Evolutionary conservation across 1,140 invertebrate species (phyloP).

Genomic region (Aphis gossypii): DNA sequence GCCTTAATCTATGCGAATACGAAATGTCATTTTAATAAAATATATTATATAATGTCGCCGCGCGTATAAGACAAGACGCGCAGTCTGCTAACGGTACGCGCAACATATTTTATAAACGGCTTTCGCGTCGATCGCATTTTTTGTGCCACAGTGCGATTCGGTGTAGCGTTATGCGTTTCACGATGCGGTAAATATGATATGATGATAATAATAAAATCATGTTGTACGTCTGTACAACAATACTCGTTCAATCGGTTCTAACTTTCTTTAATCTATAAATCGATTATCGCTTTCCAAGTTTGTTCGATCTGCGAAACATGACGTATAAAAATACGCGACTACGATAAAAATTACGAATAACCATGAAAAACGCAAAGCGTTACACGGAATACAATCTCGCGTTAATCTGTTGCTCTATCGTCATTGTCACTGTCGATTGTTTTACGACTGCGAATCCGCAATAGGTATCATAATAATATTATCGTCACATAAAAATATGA

Average conservation of each 20-base stretch:
- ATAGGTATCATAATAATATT: background rate
- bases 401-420: background rate
- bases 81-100: background rate
- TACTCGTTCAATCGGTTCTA: background rate
- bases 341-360: background rate
- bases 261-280: background rate
- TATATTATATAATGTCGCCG: background rate
- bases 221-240: background rate
- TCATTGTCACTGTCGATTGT: background rate
- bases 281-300: background rate
- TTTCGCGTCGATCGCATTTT: background rate
- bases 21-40: background rate
- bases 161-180: background rate
- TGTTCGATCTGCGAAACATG: background rate
- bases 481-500: background rate
- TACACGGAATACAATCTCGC: background rate
- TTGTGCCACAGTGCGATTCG: background rate
- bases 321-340: background rate
- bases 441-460: background rate
- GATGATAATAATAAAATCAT: background rate
- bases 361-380: background rate
- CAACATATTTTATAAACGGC: background rate
- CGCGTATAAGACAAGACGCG: background rate
- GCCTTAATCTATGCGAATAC: background rate
- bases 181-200: slow-evolving; percentile 24